Base-by-base conservation (phyloP, 2,797 vertebrate species). In the Gallinago solitaria region DNA sequence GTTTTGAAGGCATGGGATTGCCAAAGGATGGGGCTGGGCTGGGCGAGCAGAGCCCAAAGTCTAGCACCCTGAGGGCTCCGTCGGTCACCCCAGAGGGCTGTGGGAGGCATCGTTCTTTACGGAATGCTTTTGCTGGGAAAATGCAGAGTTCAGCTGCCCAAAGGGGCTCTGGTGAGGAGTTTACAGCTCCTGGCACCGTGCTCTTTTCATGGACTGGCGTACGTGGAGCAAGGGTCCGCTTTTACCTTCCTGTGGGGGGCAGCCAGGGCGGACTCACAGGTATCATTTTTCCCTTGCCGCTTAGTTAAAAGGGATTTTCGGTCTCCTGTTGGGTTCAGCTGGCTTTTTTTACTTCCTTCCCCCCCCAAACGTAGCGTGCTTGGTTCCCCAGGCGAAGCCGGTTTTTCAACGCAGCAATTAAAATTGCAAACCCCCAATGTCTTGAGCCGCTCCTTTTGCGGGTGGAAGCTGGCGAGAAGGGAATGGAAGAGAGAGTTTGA, bases 331-430 rank as follows among this genome's bases (percentile, higher is more conserved):
- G 35, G 12, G 69, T 87, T 93, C 2, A 3, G 6, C 87, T 88
- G 50, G 61, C 17, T 43, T 87, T 85, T 87, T 86, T 80, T 39
- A 30, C 53, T 20, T 50, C 15, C 23, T 59, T 27, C 48, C 85
- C 30, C 39, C 88, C 39, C 88, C 79, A 84, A 83, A 69, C 5
- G 16, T 45, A 51, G 15, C 6, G 2, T 3, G 1, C 56, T 79
- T 23, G 5, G 30, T 80, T 82, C 28, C 45, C 35, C 67, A 6
- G 6, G 21, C 20, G 37, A 85, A 81, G 43, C 76, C 56, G 57
- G 16, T 61, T 83, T 94, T 80, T 86, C 61, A 78, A 57, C 63
- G 67, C 48, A 73, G 33, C 69, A 64, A 67, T 91, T 95, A 80
- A 69, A 83, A 92, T 83, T 88, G 43, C 73, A 64, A 23, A 73